phyloP scores from a whole-genome alignment of 2,113 vertebrate species.

The Brachirus orientalis region DNA sequence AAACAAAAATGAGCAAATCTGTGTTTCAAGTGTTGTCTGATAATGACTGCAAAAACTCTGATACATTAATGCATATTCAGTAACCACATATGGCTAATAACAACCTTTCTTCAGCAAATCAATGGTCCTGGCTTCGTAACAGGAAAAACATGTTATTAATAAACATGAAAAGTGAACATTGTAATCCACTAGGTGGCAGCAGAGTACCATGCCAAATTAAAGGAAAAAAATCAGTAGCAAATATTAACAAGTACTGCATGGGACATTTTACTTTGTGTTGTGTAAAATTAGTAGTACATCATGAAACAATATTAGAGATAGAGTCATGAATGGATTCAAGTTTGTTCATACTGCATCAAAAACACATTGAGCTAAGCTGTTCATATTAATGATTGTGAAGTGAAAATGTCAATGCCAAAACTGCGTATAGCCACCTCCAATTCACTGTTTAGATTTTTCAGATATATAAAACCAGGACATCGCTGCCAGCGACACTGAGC shows the following conservation, averaged over 20 bases:
- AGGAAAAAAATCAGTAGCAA: neutral
- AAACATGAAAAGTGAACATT: constrained; percentile 15
- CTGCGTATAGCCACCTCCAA: neutral
- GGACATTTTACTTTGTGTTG: neutral
- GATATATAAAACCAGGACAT: neutral
- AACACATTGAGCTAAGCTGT: constrained; percentile 1
- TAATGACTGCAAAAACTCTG: constrained; percentile 56
- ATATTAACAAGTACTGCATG: neutral
- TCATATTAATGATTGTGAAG: constrained; percentile 10
- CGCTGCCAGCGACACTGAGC: neutral
- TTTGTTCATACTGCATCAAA: neutral
- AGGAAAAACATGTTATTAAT: constrained; percentile 10
- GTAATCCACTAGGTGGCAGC: constrained; percentile 66
- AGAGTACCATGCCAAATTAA: constrained; percentile 25
- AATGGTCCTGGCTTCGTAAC: constrained; percentile 15
- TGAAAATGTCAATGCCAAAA: constrained; percentile 12
- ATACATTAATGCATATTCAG: constrained; percentile 69
- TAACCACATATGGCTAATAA: constrained; percentile 50
- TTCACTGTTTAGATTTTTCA: neutral
- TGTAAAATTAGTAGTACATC: neutral
- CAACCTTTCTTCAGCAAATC: constrained; percentile 31
- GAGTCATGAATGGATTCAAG: neutral
- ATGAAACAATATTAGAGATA: neutral
- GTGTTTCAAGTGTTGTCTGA: constrained; percentile 63
- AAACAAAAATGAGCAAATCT: constrained; percentile 36